Percentiles rank a stretch among this genome's conserved stretches.
Conservation (phyloP, 2,113 vertebrate species). For the Dendropsophus ebraccatus region DNA sequence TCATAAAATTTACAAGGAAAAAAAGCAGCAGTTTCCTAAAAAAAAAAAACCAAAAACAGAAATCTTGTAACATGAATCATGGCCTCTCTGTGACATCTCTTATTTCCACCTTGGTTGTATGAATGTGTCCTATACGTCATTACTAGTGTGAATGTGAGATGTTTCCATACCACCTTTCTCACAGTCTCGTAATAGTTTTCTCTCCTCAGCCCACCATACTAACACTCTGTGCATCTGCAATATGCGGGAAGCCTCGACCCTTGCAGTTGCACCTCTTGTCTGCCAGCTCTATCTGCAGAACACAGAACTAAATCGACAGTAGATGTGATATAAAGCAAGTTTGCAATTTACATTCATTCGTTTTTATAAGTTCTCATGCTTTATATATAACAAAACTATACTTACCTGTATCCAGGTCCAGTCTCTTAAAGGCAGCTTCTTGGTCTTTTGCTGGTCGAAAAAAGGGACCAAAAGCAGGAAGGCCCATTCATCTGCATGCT, state of each 20-base stretch:
- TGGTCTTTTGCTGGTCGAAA: no score
- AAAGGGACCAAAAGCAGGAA: no score
- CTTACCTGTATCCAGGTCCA: no score
- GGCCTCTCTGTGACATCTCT: not conserved
- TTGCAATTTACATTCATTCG: no score
- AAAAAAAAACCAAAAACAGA: no score
- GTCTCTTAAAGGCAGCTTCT: no score
- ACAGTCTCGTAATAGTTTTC: not conserved
- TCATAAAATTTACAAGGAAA: not conserved
- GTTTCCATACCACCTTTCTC: conserved; percentile 25
- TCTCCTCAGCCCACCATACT: not conserved
- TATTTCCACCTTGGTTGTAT: not conserved
- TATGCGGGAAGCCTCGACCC: not conserved
- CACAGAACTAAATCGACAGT: not conserved
- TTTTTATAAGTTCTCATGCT: no score
- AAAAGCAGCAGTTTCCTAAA: not conserved
- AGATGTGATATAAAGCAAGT: no score
- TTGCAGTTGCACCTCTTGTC: not conserved
- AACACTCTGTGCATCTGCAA: not conserved
- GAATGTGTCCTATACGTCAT: conserved; percentile 24
- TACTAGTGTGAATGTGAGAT: conserved; percentile 44
- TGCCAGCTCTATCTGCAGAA: not conserved
- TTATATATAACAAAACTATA: no score
- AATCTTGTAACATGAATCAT: not conserved
- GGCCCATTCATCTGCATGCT: no score